Evolutionary conservation across 2,888 invertebrate genomes (phyloP), one percentile per base, ranked within the genome.

Genomic region (Syrista parreyssii): DNA sequence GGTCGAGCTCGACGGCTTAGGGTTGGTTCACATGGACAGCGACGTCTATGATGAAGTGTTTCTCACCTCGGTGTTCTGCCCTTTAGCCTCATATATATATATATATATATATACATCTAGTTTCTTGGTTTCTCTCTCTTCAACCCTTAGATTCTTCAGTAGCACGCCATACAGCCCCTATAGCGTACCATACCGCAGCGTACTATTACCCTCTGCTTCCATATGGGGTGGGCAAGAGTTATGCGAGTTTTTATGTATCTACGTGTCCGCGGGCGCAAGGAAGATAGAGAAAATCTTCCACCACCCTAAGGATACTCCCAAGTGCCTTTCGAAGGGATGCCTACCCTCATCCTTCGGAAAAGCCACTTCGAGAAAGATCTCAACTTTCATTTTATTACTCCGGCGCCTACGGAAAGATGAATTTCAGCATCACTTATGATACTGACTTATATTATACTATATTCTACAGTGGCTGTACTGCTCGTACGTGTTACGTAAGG

Each of bases 11-110:
- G 31, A 71, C 71, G 71, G 71, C 71, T 33, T 71, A 71, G 71
- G 71, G 71, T 82, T 82, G 68, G 82, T 75, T 36, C 30, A 33
- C 75, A 75, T 71, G 75, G 55, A 82, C 82, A 80, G 80, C 79
- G 79, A 76, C 75, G 76, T 75, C 77, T 78, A 68, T 85, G 83
- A 83, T 79, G 78, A 83, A 85, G 81, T 79, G 82, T 82, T 82
- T 81, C 82, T 81, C 84, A 78, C 81, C 77, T 83, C 55, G 55
- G 55, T 55, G 23, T 55, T 15, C 55, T 80, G 79, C 72, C 11
- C 30, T 36, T 33, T 36, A 30, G 12, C 74, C 30, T 15, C 35
- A 23, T 4, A 9, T 33, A 40, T 75, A 34, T 34, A 34, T 4
- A 34, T 4, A 33, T 4, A 23, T 23, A 23, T 6, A 23, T 23